Conservation (phyloP, 23 tunicate species). For the Corella eumyota region DNA sequence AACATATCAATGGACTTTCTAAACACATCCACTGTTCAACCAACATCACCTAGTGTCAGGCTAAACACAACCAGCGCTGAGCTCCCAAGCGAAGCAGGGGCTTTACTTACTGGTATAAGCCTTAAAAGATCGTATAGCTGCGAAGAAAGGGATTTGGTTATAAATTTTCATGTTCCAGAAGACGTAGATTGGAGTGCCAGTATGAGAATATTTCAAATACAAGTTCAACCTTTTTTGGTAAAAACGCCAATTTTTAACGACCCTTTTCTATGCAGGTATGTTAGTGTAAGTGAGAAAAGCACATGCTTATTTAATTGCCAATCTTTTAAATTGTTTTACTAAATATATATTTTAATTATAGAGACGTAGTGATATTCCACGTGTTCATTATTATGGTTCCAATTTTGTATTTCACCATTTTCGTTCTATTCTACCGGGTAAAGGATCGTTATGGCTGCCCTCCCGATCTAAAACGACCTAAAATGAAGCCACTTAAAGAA, state of each 20-base stretch:
- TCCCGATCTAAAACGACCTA: slow-evolving; percentile 6
- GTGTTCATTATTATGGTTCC: slow-evolving; percentile 43
- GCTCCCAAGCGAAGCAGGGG: too few relatives aligned
- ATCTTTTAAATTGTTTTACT: background rate
- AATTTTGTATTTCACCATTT: slow-evolving; percentile 37
- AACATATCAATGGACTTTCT: too few relatives aligned
- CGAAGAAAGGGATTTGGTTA: too few relatives aligned
- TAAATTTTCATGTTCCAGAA: too few relatives aligned
- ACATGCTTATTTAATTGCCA: background rate
- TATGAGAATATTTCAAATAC: slow-evolving; percentile 17
- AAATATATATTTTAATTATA: slow-evolving; percentile 3
- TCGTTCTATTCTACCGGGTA: slow-evolving; percentile 34
- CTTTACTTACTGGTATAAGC: too few relatives aligned
- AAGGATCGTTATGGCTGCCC: slow-evolving; percentile 57
- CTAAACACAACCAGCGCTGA: too few relatives aligned
- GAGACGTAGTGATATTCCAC: slow-evolving; percentile 27
- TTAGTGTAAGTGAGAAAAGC: background rate
- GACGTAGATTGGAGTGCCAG: slow-evolving; percentile 22
- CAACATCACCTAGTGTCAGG: too few relatives aligned
- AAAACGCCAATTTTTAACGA: slow-evolving; percentile 24
- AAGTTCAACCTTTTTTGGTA: slow-evolving; percentile 65
- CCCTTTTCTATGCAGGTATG: slow-evolving; percentile 73
- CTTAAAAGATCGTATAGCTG: too few relatives aligned
- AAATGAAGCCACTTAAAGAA: background rate
- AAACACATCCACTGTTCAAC: too few relatives aligned